These are phyloP conservation scores for Sardina pilchardus DNA, from an alignment of 2,113 vertebrate genomes.

Conservation along the genomic window DNA sequence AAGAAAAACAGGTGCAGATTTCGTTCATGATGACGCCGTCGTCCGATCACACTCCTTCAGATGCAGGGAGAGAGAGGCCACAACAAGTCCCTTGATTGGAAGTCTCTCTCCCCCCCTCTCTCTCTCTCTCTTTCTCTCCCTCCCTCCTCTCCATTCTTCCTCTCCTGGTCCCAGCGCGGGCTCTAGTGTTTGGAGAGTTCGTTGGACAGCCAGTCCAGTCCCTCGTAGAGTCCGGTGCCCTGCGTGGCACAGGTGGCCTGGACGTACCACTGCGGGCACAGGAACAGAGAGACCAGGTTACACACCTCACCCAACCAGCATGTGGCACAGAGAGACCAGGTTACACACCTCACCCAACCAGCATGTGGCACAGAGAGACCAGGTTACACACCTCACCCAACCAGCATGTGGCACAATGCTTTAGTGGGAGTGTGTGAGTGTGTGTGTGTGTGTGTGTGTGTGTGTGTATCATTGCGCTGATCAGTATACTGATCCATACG, in stretches of 20 bases:
- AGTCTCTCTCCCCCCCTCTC: slow-evolving; percentile 39
- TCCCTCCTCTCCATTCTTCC: not conserved
- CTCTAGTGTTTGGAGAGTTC: slow-evolving; percentile 79
- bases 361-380: no score
- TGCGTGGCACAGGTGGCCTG: slow-evolving; percentile 87
- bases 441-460: no score
- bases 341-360: no score
- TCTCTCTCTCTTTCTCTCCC: slow-evolving; percentile 32
- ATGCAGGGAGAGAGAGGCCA: slow-evolving; percentile 20
- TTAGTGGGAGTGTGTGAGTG: no score
- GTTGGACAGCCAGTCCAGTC: slow-evolving; percentile 89
- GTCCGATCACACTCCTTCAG: not conserved
- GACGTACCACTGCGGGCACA: slow-evolving; percentile 80
- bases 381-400: no score
- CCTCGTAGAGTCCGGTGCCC: slow-evolving; percentile 86
- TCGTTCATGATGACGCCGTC: slow-evolving; percentile 19
- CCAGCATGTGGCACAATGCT: no score
- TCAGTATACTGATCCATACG: no score
- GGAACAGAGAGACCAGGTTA: no score
- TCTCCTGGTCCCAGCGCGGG: not conserved
- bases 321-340: no score
- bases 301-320: no score
- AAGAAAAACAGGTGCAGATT: slow-evolving; percentile 33
- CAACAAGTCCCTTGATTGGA: slow-evolving; percentile 55
- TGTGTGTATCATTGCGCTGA: no score